phyloP scores from a whole-genome alignment of 2,797 vertebrate species.

The Staurois parvus region DNA sequence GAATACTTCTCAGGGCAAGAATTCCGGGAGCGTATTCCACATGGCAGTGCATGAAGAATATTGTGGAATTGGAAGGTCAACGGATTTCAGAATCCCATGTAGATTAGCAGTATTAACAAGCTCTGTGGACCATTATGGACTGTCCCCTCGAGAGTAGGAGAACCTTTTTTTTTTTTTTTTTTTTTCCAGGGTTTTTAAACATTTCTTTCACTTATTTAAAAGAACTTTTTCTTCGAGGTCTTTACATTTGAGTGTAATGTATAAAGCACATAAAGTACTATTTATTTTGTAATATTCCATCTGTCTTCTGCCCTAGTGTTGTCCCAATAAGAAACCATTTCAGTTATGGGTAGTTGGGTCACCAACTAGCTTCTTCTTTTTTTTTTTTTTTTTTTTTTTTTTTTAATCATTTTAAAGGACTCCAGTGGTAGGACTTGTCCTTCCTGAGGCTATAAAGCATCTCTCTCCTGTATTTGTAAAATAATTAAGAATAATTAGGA shows the following conservation, averaged over 20 bases:
- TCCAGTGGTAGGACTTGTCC: too few species aligned
- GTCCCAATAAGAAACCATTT: too few species aligned
- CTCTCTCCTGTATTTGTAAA: too few species aligned
- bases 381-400: too few species aligned
- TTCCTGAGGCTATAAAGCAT: too few species aligned
- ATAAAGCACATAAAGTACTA: slow-evolving; percentile 33
- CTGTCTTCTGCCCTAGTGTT: background rate
- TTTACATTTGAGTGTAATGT: slow-evolving; percentile 3
- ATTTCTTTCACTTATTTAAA: background rate
- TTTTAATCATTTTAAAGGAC: too few species aligned
- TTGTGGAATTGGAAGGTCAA: background rate
- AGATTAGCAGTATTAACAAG: slow-evolving; percentile 25
- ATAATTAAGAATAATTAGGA: too few species aligned
- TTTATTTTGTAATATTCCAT: slow-evolving; percentile 25
- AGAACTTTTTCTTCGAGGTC: background rate
- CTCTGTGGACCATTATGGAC: background rate
- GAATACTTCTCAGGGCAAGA: slow-evolving; percentile 47
- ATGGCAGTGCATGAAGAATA: slow-evolving; percentile 14
- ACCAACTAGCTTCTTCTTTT: too few species aligned
- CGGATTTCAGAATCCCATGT: background rate
- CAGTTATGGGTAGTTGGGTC: too few species aligned
- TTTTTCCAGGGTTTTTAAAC: background rate
- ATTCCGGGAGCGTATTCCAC: background rate
- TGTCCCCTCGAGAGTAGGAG: background rate
- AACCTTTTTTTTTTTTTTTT: background rate